A percentile compares a stretch with the other conserved stretches of the same genome.
Evolutionary conservation across 2,888 invertebrate genomes (phyloP).

Genomic region (Morinoia aosen): DNA sequence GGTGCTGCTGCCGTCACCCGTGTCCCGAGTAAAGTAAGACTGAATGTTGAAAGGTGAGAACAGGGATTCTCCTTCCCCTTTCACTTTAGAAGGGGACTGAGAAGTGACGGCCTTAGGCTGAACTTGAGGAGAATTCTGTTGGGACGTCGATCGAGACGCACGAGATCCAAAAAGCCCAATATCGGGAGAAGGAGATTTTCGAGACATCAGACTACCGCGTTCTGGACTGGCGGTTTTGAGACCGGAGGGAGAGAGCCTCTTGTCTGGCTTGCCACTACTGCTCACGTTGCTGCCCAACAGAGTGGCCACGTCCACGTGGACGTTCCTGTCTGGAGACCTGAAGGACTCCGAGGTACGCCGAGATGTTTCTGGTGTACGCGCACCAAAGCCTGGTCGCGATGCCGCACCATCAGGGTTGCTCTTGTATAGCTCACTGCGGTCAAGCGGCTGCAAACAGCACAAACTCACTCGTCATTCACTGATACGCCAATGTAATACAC

Average conservation of each 20-base stretch:
- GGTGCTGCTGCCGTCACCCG: not conserved
- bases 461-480: not conserved
- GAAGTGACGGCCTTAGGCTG: not conserved
- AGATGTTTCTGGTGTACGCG: not conserved
- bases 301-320: constrained; percentile 7
- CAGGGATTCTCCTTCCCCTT: not conserved
- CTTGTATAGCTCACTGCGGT: not conserved
- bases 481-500: not conserved
- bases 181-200: constrained; percentile 34
- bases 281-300: constrained; percentile 21
- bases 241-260: not conserved
- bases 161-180: not conserved
- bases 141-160: not conserved
- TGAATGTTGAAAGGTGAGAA: constrained; percentile 36
- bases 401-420: not conserved
- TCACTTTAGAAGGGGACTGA: not conserved
- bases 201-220: not conserved
- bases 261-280: not conserved
- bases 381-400: not conserved
- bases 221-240: not conserved
- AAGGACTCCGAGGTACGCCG: not conserved
- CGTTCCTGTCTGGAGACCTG: not conserved
- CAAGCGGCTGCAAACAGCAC: constrained; percentile 14
- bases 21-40: constrained; percentile 6
- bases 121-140: not conserved